Conservation (phyloP, 2,113 vertebrate species). For the Beaufortia kweichowensis region DNA sequence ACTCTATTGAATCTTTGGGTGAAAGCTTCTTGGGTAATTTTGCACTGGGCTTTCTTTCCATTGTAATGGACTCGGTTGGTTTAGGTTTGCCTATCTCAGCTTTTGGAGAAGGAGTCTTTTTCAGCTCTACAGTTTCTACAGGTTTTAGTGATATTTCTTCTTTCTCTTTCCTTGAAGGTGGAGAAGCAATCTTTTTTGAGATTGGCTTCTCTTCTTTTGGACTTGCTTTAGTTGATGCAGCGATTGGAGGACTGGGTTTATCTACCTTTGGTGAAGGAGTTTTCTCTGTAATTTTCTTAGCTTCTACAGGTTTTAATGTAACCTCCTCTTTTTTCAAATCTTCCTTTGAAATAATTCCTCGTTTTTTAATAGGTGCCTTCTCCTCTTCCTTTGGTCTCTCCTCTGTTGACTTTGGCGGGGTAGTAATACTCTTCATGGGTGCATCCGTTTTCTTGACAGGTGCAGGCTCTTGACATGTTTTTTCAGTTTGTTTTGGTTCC, state of each 20-base stretch:
- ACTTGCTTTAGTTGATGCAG: constrained; percentile 24
- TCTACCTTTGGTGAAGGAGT: constrained; percentile 17
- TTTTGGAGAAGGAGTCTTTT: constrained; percentile 59
- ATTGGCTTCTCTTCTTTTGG: constrained; percentile 43
- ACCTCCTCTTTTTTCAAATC: constrained; percentile 1
- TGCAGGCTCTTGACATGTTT: constrained; percentile 47
- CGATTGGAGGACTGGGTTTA: constrained; percentile 43
- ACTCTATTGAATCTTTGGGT: constrained; percentile 61
- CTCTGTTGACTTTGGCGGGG: not conserved
- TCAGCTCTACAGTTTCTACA: constrained; percentile 41
- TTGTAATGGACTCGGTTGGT: constrained; percentile 53
- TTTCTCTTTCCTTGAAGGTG: constrained; percentile 48
- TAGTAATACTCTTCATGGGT: not conserved
- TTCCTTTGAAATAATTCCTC: not conserved
- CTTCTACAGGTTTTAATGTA: not conserved
- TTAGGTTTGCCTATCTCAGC: constrained; percentile 49
- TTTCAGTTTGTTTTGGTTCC: constrained; percentile 18
- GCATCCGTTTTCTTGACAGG: constrained; percentile 41
- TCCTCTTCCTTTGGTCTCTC: constrained; percentile 26
- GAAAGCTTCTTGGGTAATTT: constrained; percentile 56
- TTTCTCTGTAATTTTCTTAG: constrained; percentile 13
- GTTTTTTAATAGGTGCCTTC: constrained; percentile 6
- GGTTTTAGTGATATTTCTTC: constrained; percentile 44
- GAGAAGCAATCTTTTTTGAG: constrained; percentile 17
- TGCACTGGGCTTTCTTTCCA: constrained; percentile 54